Conservation (phyloP, 1,140 invertebrate species). For the Ostrea denselamellosa region DNA sequence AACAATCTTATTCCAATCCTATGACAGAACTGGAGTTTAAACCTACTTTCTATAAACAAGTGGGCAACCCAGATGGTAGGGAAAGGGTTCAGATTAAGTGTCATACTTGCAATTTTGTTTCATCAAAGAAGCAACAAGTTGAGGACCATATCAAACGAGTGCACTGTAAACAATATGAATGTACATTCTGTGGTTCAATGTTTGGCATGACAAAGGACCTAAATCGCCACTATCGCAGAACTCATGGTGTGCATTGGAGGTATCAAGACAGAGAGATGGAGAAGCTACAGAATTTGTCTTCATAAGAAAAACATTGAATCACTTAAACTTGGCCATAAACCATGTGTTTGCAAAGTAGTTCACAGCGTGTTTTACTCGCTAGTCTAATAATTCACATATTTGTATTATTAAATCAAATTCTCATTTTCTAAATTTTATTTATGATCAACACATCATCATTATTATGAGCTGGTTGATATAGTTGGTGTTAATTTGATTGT, state of each 20-base stretch:
- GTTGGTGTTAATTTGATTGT: too few species aligned
- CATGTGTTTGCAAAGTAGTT: too few species aligned
- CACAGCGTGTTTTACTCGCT: too few species aligned
- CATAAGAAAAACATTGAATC: too few species aligned
- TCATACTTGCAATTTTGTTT: constrained; percentile 40
- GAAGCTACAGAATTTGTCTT: too few species aligned
- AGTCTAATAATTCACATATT: too few species aligned
- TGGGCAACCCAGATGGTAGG: background rate
- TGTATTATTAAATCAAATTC: too few species aligned
- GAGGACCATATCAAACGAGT: constrained; percentile 51
- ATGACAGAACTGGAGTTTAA: background rate
- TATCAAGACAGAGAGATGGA: background rate
- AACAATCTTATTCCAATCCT: background rate
- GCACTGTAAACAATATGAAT: constrained; percentile 53
- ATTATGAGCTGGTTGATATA: too few species aligned
- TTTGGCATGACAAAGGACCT: constrained; percentile 55
- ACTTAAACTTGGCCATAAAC: too few species aligned
- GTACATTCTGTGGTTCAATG: constrained; percentile 46
- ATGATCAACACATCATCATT: too few species aligned
- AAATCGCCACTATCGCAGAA: constrained; percentile 49
- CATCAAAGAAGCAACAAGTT: constrained; percentile 44
- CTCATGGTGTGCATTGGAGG: constrained; percentile 43
- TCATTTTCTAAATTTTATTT: too few species aligned
- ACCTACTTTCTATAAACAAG: background rate
- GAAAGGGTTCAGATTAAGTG: constrained; percentile 28